phyloP scores from a whole-genome alignment of 2,888 invertebrate genomes.

The Acanthacorydalis orientalis region DNA sequence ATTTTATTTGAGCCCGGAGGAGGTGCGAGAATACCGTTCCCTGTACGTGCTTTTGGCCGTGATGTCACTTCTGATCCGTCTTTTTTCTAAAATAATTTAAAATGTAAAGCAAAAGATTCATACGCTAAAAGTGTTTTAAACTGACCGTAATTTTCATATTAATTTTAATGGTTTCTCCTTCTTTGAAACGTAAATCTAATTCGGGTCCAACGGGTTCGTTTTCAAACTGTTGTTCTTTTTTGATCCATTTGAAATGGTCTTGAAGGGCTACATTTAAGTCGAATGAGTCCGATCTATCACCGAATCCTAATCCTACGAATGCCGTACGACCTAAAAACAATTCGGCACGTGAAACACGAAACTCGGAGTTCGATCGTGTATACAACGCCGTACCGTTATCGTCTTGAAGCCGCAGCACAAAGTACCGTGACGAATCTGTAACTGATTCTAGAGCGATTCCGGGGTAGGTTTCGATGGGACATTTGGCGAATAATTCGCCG shows the following conservation, averaged over 20 bases:
- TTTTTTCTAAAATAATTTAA: slow-evolving; percentile 49
- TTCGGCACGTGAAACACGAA: neutral
- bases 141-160: slow-evolving; percentile 91
- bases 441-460: slow-evolving; percentile 90
- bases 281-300: slow-evolving; percentile 95
- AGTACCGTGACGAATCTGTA: slow-evolving; percentile 93
- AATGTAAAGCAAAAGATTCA: neutral
- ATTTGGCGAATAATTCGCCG: slow-evolving; percentile 90
- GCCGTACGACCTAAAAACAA: slow-evolving; percentile 69
- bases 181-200: slow-evolving; percentile 93
- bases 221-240: slow-evolving; percentile 62
- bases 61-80: slow-evolving; percentile 60
- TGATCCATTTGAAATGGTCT: slow-evolving; percentile 93
- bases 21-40: slow-evolving; percentile 56
- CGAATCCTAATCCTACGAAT: slow-evolving; percentile 94
- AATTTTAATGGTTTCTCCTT: slow-evolving; percentile 98
- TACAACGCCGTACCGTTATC: slow-evolving; percentile 52
- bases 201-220: slow-evolving; percentile 69
- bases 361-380: neutral
- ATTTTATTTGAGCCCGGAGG: slow-evolving; percentile 63
- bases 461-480: slow-evolving; percentile 91
- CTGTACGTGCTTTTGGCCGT: slow-evolving; percentile 39
- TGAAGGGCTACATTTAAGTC: slow-evolving; percentile 97
- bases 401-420: slow-evolving; percentile 88
- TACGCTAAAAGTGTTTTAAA: no score